phyloP scores from a whole-genome alignment of 2,797 vertebrate species.

The Sarcophilus harrisii region DNA sequence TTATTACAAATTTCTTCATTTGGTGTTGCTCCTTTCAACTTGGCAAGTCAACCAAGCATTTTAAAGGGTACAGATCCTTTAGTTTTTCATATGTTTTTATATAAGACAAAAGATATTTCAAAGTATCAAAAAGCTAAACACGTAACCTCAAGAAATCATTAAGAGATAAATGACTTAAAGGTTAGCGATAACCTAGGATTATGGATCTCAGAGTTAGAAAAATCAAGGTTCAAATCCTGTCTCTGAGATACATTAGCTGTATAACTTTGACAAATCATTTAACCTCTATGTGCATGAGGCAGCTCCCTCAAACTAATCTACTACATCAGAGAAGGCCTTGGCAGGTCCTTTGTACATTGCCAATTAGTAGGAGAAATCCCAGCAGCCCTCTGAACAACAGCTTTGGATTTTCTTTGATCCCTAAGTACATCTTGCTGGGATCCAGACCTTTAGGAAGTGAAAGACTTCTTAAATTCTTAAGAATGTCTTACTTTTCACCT shows the following conservation, averaged over 20 bases:
- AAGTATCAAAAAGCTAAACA: not conserved
- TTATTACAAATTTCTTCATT: not conserved
- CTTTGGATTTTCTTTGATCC: conserved; percentile 12
- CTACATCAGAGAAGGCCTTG: not conserved
- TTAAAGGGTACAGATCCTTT: not conserved
- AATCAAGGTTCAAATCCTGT: not conserved
- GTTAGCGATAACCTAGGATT: not conserved
- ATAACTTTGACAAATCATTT: not conserved
- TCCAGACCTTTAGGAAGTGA: not conserved
- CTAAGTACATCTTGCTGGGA: not conserved
- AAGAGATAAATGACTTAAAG: not conserved
- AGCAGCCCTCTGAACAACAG: not conserved
- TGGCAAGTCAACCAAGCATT: not conserved
- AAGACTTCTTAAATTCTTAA: not conserved
- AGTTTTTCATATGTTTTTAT: not conserved
- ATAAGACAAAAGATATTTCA: not conserved
- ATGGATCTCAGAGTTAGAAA: not conserved
- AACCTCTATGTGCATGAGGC: not conserved
- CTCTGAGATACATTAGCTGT: not conserved
- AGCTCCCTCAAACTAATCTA: not conserved
- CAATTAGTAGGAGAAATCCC: not conserved
- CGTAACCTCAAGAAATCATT: not conserved
- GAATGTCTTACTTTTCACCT: conserved; percentile 36
- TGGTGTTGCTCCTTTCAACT: not conserved
- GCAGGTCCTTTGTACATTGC: not conserved